These are phyloP conservation scores for Delia radicum DNA, from an alignment of 1,140 invertebrate genomes.

Conservation along the genomic window DNA sequence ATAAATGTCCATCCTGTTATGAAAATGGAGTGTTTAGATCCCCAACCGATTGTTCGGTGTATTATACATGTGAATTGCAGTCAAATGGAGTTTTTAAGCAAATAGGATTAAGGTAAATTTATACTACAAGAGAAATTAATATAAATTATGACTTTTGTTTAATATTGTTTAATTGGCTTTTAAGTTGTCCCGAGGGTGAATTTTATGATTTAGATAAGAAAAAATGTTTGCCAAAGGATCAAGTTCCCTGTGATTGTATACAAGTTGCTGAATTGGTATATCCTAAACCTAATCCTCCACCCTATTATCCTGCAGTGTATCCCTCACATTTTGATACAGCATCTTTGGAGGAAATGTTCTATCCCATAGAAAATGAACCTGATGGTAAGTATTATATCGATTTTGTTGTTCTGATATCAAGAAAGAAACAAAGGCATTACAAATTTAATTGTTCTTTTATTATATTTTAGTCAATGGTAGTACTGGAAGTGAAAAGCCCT, in stretches of 20 bases:
- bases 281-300: conserved; percentile 22
- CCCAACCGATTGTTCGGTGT: conserved; percentile 50
- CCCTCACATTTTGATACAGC: conserved; percentile 1
- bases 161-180: too few relatives aligned
- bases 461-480: not conserved
- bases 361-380: conserved; percentile 13
- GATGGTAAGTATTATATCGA: not conserved
- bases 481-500: not conserved
- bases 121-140: not conserved
- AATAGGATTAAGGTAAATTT: conserved; percentile 46
- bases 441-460: not conserved
- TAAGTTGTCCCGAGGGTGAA: conserved; percentile 40
- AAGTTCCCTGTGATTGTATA: conserved; percentile 36
- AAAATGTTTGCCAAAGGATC: conserved; percentile 35
- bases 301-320: conserved; percentile 8
- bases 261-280: conserved; percentile 32
- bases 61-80: conserved; percentile 52
- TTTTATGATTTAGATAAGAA: conserved; percentile 38
- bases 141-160: too few relatives aligned
- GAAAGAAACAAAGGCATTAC: not conserved
- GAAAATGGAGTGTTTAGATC: conserved; percentile 48
- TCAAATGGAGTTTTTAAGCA: conserved; percentile 46
- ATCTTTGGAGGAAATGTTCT: conserved; percentile 12
- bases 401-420: too few relatives aligned
- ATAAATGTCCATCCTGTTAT: conserved; percentile 51